Conservation (phyloP, 2,113 vertebrate genomes). For the Alligator mississippiensis region DNA sequence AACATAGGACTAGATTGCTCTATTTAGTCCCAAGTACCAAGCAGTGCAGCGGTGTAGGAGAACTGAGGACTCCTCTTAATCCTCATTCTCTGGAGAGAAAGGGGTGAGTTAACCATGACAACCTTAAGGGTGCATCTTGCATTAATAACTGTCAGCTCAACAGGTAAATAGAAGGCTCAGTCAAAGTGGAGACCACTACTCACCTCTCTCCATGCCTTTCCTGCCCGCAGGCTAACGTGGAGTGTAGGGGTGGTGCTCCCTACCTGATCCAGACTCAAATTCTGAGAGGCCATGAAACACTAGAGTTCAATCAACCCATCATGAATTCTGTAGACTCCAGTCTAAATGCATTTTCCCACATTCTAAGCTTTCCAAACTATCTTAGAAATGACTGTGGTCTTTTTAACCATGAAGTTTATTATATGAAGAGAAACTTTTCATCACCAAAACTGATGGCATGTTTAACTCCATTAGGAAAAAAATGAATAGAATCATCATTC, state of each 20-base stretch:
- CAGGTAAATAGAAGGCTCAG: background rate
- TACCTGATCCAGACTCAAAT: background rate
- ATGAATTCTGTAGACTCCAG: background rate
- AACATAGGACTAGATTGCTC: background rate
- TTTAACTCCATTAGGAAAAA: conserved; percentile 26
- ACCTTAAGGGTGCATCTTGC: background rate
- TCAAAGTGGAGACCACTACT: background rate
- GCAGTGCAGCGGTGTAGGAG: background rate
- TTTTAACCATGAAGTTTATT: conserved; percentile 12
- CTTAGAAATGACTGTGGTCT: background rate
- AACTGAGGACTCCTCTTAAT: no score
- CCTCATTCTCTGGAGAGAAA: background rate
- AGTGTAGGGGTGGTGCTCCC: background rate
- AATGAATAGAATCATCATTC: background rate
- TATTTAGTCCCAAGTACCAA: background rate
- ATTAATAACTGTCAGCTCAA: background rate
- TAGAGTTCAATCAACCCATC: background rate
- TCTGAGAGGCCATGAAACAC: background rate
- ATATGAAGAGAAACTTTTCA: conserved; percentile 5
- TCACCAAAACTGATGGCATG: background rate
- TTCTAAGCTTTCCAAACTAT: background rate
- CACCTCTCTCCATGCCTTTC: background rate
- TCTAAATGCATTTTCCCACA: background rate
- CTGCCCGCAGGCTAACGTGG: background rate
- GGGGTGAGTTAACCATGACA: background rate